Conservation (phyloP, 1,140 invertebrate species). For the Eurosta solidaginis region DNA sequence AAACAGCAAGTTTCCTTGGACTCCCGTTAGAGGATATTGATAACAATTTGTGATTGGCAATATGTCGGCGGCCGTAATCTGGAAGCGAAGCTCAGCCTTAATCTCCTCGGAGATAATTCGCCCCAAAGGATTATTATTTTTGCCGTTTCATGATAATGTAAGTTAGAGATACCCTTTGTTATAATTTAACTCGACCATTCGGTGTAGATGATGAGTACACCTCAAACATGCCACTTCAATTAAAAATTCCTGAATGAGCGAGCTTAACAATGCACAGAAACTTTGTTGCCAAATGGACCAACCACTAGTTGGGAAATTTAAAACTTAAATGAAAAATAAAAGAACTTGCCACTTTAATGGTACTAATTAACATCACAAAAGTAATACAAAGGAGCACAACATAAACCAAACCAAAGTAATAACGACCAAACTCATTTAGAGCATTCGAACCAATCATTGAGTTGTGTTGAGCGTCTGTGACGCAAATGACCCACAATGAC, state of each 20-base stretch:
- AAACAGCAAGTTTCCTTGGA: no score
- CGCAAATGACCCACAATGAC: constrained; percentile 7
- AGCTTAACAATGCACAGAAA: constrained; percentile 9
- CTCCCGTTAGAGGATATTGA: no score
- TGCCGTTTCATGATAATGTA: no score
- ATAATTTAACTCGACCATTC: neutral
- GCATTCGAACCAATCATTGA: neutral
- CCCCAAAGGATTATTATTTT: no score
- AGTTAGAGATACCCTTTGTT: no score
- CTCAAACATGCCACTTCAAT: constrained; percentile 9
- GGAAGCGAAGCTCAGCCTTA: no score
- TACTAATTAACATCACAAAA: constrained; percentile 35
- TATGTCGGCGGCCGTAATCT: no score
- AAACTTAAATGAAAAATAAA: neutral
- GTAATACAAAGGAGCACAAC: neutral
- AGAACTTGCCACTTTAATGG: constrained; percentile 16
- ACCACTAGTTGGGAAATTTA: neutral
- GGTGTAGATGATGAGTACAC: neutral
- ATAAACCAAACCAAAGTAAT: neutral
- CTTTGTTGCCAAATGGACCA: neutral
- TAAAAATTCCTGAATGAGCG: neutral
- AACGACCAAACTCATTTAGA: constrained; percentile 12
- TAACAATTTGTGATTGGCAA: no score
- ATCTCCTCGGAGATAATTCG: no score
- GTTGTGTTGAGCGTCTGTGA: neutral